Evolutionary conservation across 2,113 vertebrate species (phyloP).

Genomic region (Halcyon malimbica): DNA sequence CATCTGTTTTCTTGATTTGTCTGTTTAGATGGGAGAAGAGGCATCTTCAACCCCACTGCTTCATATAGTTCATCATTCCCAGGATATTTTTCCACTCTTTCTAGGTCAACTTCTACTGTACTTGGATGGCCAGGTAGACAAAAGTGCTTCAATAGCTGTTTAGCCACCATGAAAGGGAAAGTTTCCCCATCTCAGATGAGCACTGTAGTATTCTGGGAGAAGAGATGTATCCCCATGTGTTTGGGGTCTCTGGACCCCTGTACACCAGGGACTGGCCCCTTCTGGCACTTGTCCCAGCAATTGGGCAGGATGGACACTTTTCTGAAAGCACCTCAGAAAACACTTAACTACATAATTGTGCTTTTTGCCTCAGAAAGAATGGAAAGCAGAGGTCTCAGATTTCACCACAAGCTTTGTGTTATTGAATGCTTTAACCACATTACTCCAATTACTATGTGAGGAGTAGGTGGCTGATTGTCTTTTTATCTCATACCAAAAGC

Average conservation of each 20-base stretch:
- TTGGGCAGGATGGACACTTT: fast-evolving
- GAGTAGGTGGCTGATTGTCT: neutral
- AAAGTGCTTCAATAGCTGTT: neutral
- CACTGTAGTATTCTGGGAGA: neutral
- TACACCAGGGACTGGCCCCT: neutral
- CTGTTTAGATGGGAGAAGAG: neutral
- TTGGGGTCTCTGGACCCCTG: neutral
- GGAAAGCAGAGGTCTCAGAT: neutral
- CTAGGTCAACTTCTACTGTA: neutral
- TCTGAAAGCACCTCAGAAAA: neutral
- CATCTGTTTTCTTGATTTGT: neutral
- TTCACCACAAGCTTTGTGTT: neutral
- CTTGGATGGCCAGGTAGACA: neutral
- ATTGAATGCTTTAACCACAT: neutral
- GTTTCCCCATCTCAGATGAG: neutral
- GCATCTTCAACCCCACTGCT: neutral
- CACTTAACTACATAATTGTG: neutral
- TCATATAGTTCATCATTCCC: neutral
- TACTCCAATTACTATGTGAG: neutral
- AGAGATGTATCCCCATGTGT: neutral
- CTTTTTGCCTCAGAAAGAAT: neutral
- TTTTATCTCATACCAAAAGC: neutral
- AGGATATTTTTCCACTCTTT: neutral
- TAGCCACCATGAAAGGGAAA: neutral
- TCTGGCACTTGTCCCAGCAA: fast-evolving